Percentiles rank a stretch among this genome's conserved stretches.
phyloP scores from a whole-genome alignment of 1,140 invertebrate genomes.

The Procambarus clarkii region DNA sequence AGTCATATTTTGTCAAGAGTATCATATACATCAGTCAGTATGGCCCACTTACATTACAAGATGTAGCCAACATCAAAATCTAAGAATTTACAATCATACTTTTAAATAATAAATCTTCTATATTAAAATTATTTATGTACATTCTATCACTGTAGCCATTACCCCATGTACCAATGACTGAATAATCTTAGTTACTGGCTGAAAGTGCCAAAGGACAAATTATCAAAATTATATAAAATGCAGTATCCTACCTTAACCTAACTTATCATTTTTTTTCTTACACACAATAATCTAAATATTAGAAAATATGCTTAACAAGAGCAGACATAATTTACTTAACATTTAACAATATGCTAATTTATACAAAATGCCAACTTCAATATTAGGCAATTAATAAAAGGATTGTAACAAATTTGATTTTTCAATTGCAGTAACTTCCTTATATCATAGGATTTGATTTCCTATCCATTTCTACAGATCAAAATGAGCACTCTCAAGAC shows the following conservation, averaged over 20 bases:
- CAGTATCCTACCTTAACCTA: not conserved
- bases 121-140: not conserved
- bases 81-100: not conserved
- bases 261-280: not conserved
- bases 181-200: not conserved
- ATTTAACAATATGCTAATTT: not conserved
- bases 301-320: too few species aligned
- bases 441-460: not conserved
- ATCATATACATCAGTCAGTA: not conserved
- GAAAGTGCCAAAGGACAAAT: not conserved
- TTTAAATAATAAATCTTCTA: not conserved
- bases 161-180: not conserved
- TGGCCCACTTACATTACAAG: not conserved
- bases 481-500: not conserved
- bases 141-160: conserved; percentile 7
- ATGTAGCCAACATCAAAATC: not conserved
- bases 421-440: not conserved
- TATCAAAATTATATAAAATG: not conserved
- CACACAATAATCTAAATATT: not conserved
- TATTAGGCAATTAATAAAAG: not conserved
- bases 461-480: not conserved
- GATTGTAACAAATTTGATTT: not conserved
- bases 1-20: not conserved
- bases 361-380: not conserved
- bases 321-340: too few species aligned